Conservation (phyloP, 2,888 invertebrate species). For the Petrolisthes manimaculis region DNA sequence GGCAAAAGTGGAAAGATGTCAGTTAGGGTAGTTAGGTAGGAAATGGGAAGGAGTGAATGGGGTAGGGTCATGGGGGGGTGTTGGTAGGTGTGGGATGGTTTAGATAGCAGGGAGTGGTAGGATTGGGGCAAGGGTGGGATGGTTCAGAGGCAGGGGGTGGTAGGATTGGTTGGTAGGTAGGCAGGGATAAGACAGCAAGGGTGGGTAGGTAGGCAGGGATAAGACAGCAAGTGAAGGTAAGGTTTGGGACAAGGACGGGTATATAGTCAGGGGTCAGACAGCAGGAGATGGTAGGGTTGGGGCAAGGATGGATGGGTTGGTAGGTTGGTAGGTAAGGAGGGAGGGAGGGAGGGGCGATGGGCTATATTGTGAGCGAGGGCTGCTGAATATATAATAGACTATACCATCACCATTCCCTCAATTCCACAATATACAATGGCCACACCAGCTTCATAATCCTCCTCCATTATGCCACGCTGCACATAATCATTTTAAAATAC, state of each 20-base stretch:
- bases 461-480: neutral
- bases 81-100: too few species aligned
- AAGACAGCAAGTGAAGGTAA: too few species aligned
- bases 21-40: too few species aligned
- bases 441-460: neutral
- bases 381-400: neutral
- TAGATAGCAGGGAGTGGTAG: too few species aligned
- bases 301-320: neutral
- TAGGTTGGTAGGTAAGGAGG: neutral
- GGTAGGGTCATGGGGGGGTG: too few species aligned
- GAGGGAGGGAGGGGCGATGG: neutral
- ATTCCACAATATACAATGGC: neutral
- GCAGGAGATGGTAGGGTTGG: neutral
- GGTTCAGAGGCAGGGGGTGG: too few species aligned
- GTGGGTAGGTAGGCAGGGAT: too few species aligned
- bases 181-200: too few species aligned
- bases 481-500: neutral
- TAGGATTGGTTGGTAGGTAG: too few species aligned
- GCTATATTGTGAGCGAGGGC: neutral
- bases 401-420: neutral
- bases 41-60: too few species aligned
- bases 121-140: too few species aligned
- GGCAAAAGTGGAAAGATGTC: too few species aligned
- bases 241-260: neutral
- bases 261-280: neutral